Evolutionary conservation across 2,113 vertebrate genomes (phyloP), one percentile per base, ranked within the genome.

Genomic region (Neotoma lepida): DNA sequence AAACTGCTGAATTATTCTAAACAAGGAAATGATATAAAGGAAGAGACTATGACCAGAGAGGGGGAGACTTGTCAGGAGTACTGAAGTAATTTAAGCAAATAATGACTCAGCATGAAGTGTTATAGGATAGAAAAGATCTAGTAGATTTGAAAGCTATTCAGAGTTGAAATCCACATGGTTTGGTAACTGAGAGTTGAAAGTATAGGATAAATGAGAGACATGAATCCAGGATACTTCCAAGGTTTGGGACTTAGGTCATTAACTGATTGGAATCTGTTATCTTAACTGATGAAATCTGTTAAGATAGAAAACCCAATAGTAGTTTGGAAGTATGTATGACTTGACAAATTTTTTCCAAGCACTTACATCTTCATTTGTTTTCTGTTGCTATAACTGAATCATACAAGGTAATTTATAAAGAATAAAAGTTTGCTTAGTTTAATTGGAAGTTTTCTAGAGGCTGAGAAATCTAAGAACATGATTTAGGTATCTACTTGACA

Each of bases 1-100:
- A 84, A 96, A 86, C 51, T 33, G 66, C 9, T 33, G 41, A 77
- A 39, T 20, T 15, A 13, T 88, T 71, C 73, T 91, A 80, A 96
- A 14, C 54, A 85, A 71, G 56, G 9, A 14, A 8, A 54, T 46
- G n/a, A 63, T 39, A 30, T n/a, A 14, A 86, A 80, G 73, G 51
- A 89, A 88, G 70, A 94, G 8, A 26, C 35, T 9, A n/a, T 68
- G 63, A 64, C 14, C 9, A 41, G 33, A 94, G 18, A 56, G 44
- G 10, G 46, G 10, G 14, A 94, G 46, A 74, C 41, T 44, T 74
- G 24, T 58, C 7, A 51, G 26, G 73, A n/a, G 22, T 58, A 30
- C 14, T 80, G 8, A 13, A 22, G 39, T 54, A 13, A 80, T 64
- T 39, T 51, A 30, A 39, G 4, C 35, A 41, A 89, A 35, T 26